A percentile compares a stretch with the other conserved stretches of the same genome.
These are phyloP conservation scores for Masticophis lateralis DNA, from an alignment of 2,797 vertebrate species.

Conservation along the genomic window DNA sequence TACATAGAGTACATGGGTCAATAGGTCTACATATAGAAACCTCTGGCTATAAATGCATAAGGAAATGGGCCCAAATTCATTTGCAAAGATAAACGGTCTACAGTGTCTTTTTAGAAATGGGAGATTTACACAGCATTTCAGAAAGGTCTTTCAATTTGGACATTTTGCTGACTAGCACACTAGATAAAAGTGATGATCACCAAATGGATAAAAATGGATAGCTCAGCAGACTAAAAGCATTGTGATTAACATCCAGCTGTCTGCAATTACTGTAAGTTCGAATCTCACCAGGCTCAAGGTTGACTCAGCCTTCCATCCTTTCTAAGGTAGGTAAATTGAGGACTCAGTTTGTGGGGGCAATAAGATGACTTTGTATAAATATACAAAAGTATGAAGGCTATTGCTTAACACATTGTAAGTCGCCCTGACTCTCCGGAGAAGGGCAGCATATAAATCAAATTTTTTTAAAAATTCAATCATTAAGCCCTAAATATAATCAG, in stretches of 20 bases:
- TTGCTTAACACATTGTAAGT: too few relatives aligned
- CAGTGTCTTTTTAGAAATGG: background rate
- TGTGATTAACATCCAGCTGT: too few relatives aligned
- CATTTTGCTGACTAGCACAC: background rate
- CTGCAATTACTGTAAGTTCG: too few relatives aligned
- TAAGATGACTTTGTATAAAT: too few relatives aligned
- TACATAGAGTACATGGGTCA: background rate
- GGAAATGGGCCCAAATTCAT: background rate
- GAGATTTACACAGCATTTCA: background rate
- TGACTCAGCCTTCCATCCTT: too few relatives aligned
- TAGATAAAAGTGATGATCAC: conserved; percentile 13
- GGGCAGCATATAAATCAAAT: too few relatives aligned
- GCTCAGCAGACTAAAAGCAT: too few relatives aligned
- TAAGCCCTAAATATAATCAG: background rate
- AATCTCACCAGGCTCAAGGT: too few relatives aligned
- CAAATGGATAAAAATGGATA: background rate
- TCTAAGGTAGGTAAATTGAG: too few relatives aligned
- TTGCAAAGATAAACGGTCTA: background rate
- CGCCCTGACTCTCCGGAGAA: too few relatives aligned
- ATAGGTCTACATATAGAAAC: background rate
- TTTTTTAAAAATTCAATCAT: background rate
- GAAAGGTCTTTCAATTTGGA: background rate
- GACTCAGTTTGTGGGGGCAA: too few relatives aligned
- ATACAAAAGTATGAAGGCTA: too few relatives aligned
- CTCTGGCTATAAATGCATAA: background rate